These are phyloP conservation scores for Ditylenchus weischeri DNA, from an alignment of 2,888 invertebrate genomes.

Conservation along the genomic window DNA sequence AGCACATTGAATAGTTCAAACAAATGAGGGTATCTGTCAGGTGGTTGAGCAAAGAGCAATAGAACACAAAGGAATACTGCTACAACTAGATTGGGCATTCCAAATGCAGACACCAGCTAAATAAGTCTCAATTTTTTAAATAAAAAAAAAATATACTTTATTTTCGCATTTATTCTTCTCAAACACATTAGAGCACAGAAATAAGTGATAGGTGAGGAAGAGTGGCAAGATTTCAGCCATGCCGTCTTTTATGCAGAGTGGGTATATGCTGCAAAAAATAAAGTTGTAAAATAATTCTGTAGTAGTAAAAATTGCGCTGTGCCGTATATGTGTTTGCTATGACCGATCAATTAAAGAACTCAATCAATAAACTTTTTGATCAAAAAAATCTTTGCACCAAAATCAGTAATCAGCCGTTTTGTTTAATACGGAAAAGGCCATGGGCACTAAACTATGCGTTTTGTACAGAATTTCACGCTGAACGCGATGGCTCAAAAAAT, in stretches of 20 bases:
- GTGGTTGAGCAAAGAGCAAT: conserved; percentile 62
- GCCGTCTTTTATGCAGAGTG: conserved; percentile 49
- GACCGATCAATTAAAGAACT: no score
- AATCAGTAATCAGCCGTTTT: no score
- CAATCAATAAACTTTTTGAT: no score
- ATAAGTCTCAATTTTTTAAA: background rate
- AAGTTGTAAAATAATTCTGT: background rate
- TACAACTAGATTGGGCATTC: background rate
- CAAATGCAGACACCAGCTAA: background rate
- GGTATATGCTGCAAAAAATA: conserved; percentile 45
- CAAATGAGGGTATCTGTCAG: conserved; percentile 75
- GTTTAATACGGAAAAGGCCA: no score
- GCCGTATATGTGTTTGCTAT: no score
- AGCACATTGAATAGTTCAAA: conserved; percentile 76
- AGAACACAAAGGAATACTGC: conserved; percentile 21
- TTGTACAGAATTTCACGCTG: no score
- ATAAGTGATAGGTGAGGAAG: conserved; percentile 38
- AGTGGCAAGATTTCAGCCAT: conserved; percentile 35
- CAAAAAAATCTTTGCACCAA: no score
- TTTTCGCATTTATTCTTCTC: background rate
- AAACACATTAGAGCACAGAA: background rate
- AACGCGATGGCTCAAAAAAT: no score
- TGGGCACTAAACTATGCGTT: no score
- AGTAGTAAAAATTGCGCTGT: no score
- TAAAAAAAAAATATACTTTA: background rate